These are phyloP conservation scores for Nautilus pompilius DNA, from an alignment of 1,140 invertebrate genomes.

Conservation along the genomic window DNA sequence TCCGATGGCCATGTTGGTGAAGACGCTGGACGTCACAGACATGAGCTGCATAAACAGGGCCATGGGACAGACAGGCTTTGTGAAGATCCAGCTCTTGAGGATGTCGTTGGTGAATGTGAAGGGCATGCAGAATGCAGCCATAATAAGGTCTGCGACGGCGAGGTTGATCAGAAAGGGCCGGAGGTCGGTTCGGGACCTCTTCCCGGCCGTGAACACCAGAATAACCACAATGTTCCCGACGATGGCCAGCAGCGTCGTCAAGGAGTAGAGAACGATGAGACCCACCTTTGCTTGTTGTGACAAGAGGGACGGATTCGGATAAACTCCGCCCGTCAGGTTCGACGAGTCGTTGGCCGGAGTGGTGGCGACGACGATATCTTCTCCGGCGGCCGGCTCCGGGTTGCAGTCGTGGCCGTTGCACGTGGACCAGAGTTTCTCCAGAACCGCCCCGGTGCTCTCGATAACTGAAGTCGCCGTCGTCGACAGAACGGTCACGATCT, in stretches of 20 bases:
- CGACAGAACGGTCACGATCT: background rate
- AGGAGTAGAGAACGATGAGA: conserved; percentile 35
- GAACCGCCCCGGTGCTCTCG: background rate
- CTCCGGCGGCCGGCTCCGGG: background rate
- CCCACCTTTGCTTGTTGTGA: conserved; percentile 14
- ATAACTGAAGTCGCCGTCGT: background rate
- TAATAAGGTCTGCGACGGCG: conserved; percentile 57
- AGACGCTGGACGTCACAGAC: conserved; percentile 45
- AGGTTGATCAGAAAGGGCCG: conserved; percentile 73
- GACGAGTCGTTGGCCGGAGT: background rate
- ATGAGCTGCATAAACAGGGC: conserved; percentile 48
- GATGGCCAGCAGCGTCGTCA: conserved; percentile 40
- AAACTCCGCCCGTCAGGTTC: background rate
- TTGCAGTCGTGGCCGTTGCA: background rate
- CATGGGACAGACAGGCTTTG: conserved; percentile 44
- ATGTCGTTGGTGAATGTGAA: conserved; percentile 51
- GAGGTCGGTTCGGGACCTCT: conserved; percentile 42
- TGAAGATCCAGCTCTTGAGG: conserved; percentile 43
- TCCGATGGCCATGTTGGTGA: conserved; percentile 51
- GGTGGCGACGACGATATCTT: too few relatives aligned
- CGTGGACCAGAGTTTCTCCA: background rate
- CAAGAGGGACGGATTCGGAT: background rate
- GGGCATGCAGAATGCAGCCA: conserved; percentile 53
- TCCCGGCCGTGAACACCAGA: conserved; percentile 37
- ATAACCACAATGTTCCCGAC: conserved; percentile 43